A percentile compares a stretch with the other conserved stretches of the same genome.
Evolutionary conservation across 2,888 invertebrate genomes (phyloP).

Genomic region (Zootermopsis nevadensis): DNA sequence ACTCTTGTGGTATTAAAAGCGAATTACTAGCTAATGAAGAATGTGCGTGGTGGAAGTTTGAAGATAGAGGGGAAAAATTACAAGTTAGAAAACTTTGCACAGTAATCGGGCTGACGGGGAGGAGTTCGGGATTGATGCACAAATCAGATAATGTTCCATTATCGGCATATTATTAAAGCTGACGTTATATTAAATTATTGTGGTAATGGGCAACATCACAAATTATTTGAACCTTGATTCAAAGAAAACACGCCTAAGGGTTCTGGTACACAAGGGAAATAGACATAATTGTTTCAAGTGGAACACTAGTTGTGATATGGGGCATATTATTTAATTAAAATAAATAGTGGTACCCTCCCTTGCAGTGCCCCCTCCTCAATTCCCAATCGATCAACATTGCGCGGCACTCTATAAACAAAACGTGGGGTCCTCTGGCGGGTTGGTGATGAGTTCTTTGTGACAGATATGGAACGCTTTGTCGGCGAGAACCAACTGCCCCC

Average conservation of each 20-base stretch:
- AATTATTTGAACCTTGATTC: conserved; percentile 22
- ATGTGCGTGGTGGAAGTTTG: neutral
- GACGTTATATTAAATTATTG: conserved; percentile 31
- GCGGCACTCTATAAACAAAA: conserved; percentile 31
- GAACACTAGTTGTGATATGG: neutral
- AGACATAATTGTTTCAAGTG: conserved; percentile 12
- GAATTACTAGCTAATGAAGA: neutral
- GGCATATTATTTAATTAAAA: conserved; percentile 43
- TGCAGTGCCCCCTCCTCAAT: neutral
- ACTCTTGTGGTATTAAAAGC: neutral
- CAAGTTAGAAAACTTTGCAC: neutral
- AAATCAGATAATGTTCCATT: neutral
- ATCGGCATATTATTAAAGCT: conserved; percentile 13
- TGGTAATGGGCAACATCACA: neutral
- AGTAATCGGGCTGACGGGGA: neutral
- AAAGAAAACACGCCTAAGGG: conserved; percentile 40
- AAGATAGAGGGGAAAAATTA: neutral
- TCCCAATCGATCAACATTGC: conserved; percentile 15
- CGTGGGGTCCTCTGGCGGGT: neutral
- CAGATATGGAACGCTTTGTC: conserved; percentile 40
- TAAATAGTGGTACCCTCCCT: conserved; percentile 27
- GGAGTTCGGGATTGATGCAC: neutral
- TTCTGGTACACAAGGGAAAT: neutral
- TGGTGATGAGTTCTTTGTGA: conserved; percentile 39
- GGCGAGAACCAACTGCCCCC: neutral